phyloP scores from a whole-genome alignment of 1,140 invertebrate genomes.

The Zelostemma sp. region DNA sequence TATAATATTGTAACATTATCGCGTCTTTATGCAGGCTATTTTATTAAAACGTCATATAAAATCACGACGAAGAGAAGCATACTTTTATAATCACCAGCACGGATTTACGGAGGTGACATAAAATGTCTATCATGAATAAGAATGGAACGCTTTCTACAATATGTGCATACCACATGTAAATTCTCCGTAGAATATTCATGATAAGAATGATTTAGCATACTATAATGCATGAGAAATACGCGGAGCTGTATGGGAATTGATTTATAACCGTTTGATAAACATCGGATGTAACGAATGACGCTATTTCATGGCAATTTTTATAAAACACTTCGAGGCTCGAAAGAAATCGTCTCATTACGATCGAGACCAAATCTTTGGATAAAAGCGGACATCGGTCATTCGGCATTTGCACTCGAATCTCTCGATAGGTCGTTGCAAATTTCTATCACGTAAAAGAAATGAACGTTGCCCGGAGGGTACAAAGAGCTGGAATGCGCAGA shows the following conservation, averaged over 20 bases:
- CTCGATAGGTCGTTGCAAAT: conserved; percentile 24
- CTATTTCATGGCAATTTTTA: not conserved
- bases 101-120: not conserved
- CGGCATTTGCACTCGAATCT: conserved; percentile 13
- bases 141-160: conserved; percentile 42
- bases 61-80: too few species aligned
- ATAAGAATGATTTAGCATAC: conserved; percentile 40
- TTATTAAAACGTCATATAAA: too few species aligned
- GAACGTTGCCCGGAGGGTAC: conserved; percentile 38
- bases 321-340: not conserved
- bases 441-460: conserved; percentile 36
- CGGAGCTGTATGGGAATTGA: conserved; percentile 23
- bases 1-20: too few species aligned
- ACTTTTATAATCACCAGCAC: not conserved
- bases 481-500: conserved; percentile 43
- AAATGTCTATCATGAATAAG: conserved; percentile 11
- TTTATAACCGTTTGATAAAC: conserved; percentile 17
- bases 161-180: conserved; percentile 36
- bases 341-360: not conserved
- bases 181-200: conserved; percentile 40
- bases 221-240: conserved; percentile 28
- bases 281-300: conserved; percentile 9
- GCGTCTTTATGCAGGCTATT: too few species aligned
- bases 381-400: conserved; percentile 2
- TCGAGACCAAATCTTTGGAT: not conserved